A percentile compares a stretch with the other conserved stretches of the same genome.
Evolutionary conservation across 2,888 invertebrate genomes (phyloP).

Genomic region (Tachystola acroxantha): DNA sequence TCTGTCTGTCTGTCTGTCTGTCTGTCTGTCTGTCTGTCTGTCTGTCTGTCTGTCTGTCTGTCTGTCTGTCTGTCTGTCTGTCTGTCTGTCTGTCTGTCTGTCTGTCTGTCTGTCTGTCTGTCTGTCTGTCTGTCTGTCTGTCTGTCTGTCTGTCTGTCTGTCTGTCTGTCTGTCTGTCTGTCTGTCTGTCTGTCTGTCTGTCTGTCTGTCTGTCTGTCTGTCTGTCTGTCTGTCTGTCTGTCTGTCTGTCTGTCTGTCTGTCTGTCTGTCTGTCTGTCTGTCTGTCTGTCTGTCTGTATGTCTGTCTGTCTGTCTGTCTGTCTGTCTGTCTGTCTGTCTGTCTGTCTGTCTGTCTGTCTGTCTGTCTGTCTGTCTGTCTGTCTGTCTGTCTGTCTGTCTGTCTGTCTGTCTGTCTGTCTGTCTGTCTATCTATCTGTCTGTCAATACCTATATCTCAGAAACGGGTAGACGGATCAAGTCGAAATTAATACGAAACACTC

Average conservation of each 20-base stretch:
- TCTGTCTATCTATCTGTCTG: no score
- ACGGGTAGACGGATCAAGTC: no score
- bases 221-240: constrained; percentile 4
- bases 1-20: constrained; percentile 5
- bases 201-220: constrained; percentile 4
- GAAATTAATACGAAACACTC: no score
- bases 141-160: constrained; percentile 5
- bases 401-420: constrained; percentile 1
- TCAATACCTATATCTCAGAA: no score
- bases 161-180: constrained; percentile 5
- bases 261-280: constrained; percentile 5
- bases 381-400: constrained; percentile 6
- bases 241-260: constrained; percentile 4
- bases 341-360: constrained; percentile 1
- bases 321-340: constrained; percentile 5
- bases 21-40: constrained; percentile 5
- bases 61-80: constrained; percentile 5
- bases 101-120: constrained; percentile 5
- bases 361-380: constrained; percentile 5
- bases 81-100: constrained; percentile 4
- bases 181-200: constrained; percentile 5
- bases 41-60: constrained; percentile 4
- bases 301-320: constrained; percentile 4
- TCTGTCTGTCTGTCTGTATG: no score
- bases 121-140: constrained; percentile 4